phyloP scores from a whole-genome alignment of 2,113 vertebrate species.

The Stomatorhinus ivindoensis region DNA sequence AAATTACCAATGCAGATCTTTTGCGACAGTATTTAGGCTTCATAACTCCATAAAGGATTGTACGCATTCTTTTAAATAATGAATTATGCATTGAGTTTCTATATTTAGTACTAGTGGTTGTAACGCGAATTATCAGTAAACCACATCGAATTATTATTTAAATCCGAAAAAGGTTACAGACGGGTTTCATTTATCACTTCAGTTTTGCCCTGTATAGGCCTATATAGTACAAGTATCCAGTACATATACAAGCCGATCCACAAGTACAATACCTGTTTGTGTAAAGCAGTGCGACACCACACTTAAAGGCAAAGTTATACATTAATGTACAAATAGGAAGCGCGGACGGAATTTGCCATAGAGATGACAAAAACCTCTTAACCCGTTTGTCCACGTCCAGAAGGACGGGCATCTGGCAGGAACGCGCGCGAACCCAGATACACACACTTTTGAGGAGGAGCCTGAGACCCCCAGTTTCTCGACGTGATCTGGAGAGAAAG shows the following conservation, averaged over 20 bases:
- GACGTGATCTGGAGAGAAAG: constrained; percentile 30
- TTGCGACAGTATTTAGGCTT: not conserved
- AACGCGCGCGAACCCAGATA: not conserved
- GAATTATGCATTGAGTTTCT: not conserved
- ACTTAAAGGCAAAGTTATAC: not conserved
- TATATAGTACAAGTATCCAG: not conserved
- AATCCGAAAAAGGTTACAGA: not conserved
- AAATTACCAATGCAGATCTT: not conserved
- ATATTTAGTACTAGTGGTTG: not conserved
- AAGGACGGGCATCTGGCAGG: not conserved
- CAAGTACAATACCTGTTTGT: not conserved
- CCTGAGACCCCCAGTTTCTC: constrained; percentile 41
- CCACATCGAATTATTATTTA: not conserved
- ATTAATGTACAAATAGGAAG: not conserved
- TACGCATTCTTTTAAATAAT: not conserved
- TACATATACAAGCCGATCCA: not conserved
- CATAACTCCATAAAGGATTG: not conserved
- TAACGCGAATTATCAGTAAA: not conserved
- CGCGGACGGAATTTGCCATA: not conserved
- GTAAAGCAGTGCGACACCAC: not conserved
- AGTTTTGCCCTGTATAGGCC: not conserved
- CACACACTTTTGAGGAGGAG: constrained; percentile 52
- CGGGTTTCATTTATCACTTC: not conserved
- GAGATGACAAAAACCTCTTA: not conserved
- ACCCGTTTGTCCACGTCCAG: not conserved